Evolutionary conservation across 2,113 vertebrate species (phyloP).

Genomic region (Corythoichthys intestinalis): DNA sequence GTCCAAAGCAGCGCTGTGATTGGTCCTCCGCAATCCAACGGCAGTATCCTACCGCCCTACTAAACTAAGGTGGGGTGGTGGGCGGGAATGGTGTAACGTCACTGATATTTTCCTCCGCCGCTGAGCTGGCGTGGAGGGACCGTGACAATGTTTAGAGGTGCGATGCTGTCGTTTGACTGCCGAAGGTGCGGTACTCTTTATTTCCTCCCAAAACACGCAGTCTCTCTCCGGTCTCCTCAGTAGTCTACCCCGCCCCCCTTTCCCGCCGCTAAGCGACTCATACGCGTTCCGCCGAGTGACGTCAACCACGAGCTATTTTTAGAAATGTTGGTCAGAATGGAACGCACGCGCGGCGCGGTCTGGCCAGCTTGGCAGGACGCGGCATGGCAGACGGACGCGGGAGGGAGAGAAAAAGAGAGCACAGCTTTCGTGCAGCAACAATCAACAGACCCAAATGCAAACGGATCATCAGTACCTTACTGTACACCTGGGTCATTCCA

Average conservation of each 20-base stretch:
- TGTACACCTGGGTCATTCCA: neutral
- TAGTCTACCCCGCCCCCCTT: neutral
- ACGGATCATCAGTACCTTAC: neutral
- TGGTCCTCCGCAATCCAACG: slow-evolving; percentile 25
- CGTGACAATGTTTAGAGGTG: slow-evolving; percentile 47
- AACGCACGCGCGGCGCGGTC: slow-evolving; percentile 52
- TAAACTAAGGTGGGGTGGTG: slow-evolving; percentile 23
- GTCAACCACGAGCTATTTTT: slow-evolving; percentile 67
- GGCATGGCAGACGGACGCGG: slow-evolving; percentile 30
- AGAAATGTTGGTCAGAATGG: slow-evolving; percentile 68
- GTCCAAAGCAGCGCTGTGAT: slow-evolving; percentile 20
- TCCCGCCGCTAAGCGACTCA: slow-evolving; percentile 39
- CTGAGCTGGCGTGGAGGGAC: slow-evolving; percentile 36
- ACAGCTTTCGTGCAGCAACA: slow-evolving; percentile 5
- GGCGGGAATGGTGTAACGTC: slow-evolving; percentile 30
- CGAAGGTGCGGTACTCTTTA: neutral
- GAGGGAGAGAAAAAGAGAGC: slow-evolving; percentile 1
- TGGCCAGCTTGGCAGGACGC: slow-evolving; percentile 43
- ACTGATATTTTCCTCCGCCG: slow-evolving; percentile 54
- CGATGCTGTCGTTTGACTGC: slow-evolving; percentile 44
- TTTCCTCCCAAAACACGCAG: neutral
- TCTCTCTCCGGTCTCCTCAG: neutral
- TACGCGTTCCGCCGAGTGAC: slow-evolving; percentile 66
- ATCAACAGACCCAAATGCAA: neutral
- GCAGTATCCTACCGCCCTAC: slow-evolving; percentile 23